Conservation (phyloP, 2,888 invertebrate species). For the Athetis lepigone region DNA sequence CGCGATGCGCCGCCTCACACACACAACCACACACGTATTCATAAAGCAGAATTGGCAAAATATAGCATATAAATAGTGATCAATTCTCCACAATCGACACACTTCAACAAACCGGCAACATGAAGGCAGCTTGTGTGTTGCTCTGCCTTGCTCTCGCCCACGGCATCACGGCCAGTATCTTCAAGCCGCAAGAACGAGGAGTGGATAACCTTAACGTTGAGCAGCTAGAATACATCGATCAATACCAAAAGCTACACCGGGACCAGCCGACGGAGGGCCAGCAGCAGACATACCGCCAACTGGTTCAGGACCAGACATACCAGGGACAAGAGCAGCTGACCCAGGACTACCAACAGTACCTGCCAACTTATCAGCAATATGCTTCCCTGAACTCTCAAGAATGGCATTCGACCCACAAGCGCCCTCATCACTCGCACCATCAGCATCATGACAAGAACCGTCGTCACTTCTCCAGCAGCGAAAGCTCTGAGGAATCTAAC, state of each 20-base stretch:
- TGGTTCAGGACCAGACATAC: conserved; percentile 22
- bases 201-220: conserved; percentile 69
- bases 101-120: conserved; percentile 71
- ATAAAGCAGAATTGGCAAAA: conserved; percentile 68
- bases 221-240: conserved; percentile 69
- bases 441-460: conserved; percentile 39
- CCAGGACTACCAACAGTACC: conserved; percentile 18
- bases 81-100: conserved; percentile 53
- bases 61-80: conserved; percentile 70
- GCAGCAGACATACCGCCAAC: conserved; percentile 26
- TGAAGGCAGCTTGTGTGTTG: conserved; percentile 82
- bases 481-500: conserved; percentile 61
- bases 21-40: conserved; percentile 28
- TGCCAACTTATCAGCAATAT: conserved; percentile 17
- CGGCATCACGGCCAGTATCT: conserved; percentile 79
- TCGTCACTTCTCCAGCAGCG: conserved; percentile 46
- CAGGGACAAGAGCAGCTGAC: conserved; percentile 10
- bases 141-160: conserved; percentile 81
- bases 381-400: conserved; percentile 29
- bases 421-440: conserved; percentile 15
- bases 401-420: conserved; percentile 19
- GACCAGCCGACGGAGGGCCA: conserved; percentile 50
- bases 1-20: conserved; percentile 49
- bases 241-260: conserved; percentile 54
- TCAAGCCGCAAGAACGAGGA: conserved; percentile 71